These are phyloP conservation scores for Zaprionus africanus DNA, from an alignment of 1,140 invertebrate species.

Conservation along the genomic window DNA sequence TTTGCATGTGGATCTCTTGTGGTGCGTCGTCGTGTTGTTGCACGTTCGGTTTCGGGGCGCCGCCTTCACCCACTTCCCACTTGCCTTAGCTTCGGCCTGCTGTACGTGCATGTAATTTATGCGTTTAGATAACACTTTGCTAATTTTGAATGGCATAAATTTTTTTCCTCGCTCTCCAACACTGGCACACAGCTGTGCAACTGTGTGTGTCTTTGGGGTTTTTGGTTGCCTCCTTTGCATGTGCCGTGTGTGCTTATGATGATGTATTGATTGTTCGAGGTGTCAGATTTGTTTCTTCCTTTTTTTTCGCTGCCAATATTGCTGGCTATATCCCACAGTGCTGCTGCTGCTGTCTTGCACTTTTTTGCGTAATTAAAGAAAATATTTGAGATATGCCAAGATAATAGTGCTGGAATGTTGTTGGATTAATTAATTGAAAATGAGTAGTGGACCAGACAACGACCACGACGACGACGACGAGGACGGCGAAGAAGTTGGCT, in stretches of 20 bases:
- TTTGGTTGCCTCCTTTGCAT: slow-evolving; percentile 54
- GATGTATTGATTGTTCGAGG: slow-evolving; percentile 82
- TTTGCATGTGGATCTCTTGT: slow-evolving; percentile 63
- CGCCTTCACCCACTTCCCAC: slow-evolving; percentile 46
- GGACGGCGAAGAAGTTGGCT: slow-evolving; percentile 43
- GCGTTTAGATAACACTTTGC: slow-evolving; percentile 83
- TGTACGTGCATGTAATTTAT: slow-evolving; percentile 83
- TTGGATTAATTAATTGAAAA: slow-evolving; percentile 83
- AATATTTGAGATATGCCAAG: slow-evolving; percentile 82
- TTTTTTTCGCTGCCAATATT: slow-evolving; percentile 40
- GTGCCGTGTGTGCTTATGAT: slow-evolving; percentile 68
- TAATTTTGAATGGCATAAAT: slow-evolving; percentile 83
- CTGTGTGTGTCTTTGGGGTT: slow-evolving; percentile 55
- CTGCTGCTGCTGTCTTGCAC: slow-evolving; percentile 24
- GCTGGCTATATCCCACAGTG: background rate
- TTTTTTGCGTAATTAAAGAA: slow-evolving; percentile 77
- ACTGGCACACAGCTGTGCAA: slow-evolving; percentile 68
- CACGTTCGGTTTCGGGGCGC: slow-evolving; percentile 8
- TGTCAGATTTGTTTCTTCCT: slow-evolving; percentile 78
- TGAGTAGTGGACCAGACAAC: slow-evolving; percentile 67
- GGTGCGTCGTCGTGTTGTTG: slow-evolving; percentile 42
- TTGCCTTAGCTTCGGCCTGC: slow-evolving; percentile 10
- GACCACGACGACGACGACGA: slow-evolving; percentile 23
- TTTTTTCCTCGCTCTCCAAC: slow-evolving; percentile 53
- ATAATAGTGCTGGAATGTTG: slow-evolving; percentile 82